Base-by-base conservation (phyloP, 92 coral and sea anemone species). In the Actinernus sp. region DNA sequence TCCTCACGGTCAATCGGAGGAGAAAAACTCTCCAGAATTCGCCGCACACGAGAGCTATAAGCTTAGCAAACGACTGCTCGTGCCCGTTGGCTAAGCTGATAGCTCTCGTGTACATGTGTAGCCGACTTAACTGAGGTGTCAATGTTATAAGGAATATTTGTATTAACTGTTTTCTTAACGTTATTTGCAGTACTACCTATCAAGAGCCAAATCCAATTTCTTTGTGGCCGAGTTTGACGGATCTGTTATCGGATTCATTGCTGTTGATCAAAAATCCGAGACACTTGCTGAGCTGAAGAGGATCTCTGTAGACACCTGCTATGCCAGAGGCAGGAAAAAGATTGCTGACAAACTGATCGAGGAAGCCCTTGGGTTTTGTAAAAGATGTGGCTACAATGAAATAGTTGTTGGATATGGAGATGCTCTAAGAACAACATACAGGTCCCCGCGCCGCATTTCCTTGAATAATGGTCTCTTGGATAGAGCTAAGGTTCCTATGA, bases 251-350 rank as follows among this genome's bases (percentile, higher is more conserved):
- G 81, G 81, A 4, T 74, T 74, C 32, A 74, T 74, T 28, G 81
- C 81, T 7, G 55, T 74, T 14, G 81, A 74, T 52, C 55, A 74
- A 45, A 50, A 19, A 51, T 74, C 81, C 9, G 62, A 74, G 43
- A 52, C 62, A 49, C 29, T 74, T 2, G 81, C 81, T 1, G 33
- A 49, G 1, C 76, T 63, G 20, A 52, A 32, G 31, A 31, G 81
- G 9, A 74, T 74, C 23, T 74, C 81, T 18, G 81, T 74, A 27
- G 81, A 74, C 18, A 64, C 73, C 2, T 74, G 81, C 29, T 74
- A 61, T 17, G 34, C 26, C 2, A 63, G 63, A 9, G 37, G 27
- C 13, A 27, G 81, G 66, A 74, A 40, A 5, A 13, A 26, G 18
- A 74, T 74, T 19, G 81, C 75, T 16, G 39, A 45, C 5, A 74